Conservation (phyloP, 2,888 invertebrate species). For the Monopis laevigella region DNA sequence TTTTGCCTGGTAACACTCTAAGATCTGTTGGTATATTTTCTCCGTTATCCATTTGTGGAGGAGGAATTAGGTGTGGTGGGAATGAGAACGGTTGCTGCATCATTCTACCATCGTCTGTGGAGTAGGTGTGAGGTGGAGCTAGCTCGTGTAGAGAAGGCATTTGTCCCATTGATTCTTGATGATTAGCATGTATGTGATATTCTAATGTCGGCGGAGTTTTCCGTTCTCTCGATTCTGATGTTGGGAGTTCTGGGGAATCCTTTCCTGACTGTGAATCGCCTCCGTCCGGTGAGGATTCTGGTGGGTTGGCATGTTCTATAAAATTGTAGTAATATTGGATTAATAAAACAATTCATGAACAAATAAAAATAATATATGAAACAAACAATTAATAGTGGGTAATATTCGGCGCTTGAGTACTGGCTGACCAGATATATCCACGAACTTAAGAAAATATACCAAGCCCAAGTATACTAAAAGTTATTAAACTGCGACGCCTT, state of each 20-base stretch:
- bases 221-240: slow-evolving; percentile 38
- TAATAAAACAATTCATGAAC: too few species aligned
- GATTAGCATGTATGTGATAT: slow-evolving; percentile 38
- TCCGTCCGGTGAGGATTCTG: slow-evolving; percentile 53
- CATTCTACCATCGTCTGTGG: slow-evolving; percentile 42
- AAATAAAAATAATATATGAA: too few species aligned
- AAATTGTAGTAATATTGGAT: too few species aligned
- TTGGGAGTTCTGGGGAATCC: slow-evolving; percentile 45
- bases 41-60: slow-evolving; percentile 32
- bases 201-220: slow-evolving; percentile 44
- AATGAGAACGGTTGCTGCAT: slow-evolving; percentile 43
- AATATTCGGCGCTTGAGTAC: too few species aligned
- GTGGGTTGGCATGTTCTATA: slow-evolving; percentile 52
- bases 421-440: too few species aligned
- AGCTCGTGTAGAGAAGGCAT: slow-evolving; percentile 35
- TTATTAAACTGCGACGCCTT: too few species aligned
- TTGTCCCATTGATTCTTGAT: slow-evolving; percentile 28
- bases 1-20: slow-evolving; percentile 34
- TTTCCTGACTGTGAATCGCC: slow-evolving; percentile 50
- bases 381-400: too few species aligned
- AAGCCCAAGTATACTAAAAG: too few species aligned
- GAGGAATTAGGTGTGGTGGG: slow-evolving; percentile 41
- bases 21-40: slow-evolving; percentile 54
- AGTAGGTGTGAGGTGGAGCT: slow-evolving; percentile 26
- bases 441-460: too few species aligned